Evolutionary conservation across 2,797 vertebrate genomes (phyloP).

Genomic region (Nothura maculosa): DNA sequence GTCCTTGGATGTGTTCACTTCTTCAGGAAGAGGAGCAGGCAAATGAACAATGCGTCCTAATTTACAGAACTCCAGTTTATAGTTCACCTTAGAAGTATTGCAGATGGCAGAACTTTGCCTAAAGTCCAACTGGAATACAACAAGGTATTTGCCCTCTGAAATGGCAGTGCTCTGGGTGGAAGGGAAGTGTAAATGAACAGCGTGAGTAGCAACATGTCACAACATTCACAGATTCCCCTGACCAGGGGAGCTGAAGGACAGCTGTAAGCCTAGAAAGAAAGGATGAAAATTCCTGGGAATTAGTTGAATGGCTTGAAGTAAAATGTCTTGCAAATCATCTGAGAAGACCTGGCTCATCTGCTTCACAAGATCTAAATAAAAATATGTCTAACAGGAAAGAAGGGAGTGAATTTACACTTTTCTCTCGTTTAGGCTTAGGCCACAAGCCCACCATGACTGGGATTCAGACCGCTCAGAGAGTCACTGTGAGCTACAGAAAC

Average conservation of each 20-base stretch:
- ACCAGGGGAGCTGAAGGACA: background rate
- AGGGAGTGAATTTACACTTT: background rate
- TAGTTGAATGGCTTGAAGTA: background rate
- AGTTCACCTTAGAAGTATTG: background rate
- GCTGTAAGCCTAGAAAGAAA: background rate
- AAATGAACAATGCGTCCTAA: background rate
- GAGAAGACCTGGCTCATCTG: background rate
- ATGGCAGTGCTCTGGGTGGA: background rate
- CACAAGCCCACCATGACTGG: background rate
- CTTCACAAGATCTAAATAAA: background rate
- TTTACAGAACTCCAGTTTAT: background rate
- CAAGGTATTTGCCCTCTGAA: background rate
- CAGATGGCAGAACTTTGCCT: background rate
- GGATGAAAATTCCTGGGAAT: background rate
- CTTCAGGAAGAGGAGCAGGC: background rate
- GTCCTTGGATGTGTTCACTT: background rate
- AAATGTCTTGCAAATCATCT: background rate
- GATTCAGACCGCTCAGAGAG: background rate
- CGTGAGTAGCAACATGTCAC: background rate
- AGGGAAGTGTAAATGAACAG: background rate
- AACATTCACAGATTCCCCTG: background rate
- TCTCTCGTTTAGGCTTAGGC: background rate
- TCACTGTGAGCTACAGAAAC: background rate
- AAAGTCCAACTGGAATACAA: background rate
- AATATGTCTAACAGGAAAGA: background rate